Base-by-base conservation (phyloP, 2,113 vertebrate genomes). In the Myotis lucifugus region DNA sequence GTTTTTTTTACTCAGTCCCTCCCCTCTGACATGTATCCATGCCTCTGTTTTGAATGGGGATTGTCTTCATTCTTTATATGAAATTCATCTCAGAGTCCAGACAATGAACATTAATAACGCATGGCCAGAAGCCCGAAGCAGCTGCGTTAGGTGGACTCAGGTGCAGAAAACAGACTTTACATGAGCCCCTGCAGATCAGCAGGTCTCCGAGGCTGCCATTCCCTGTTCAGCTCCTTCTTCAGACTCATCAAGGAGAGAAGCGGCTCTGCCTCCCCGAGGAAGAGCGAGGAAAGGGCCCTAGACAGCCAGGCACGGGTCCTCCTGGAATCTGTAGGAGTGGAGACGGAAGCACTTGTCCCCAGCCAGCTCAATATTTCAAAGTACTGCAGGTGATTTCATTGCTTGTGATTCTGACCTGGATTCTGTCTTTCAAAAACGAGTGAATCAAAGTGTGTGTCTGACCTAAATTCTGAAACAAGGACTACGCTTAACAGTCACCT, bases 401-500 rank as follows among this genome's bases (percentile, higher is more conserved):
- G 21, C 17, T 64, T 87, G 27, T 54, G 52, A 69, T 74, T 56
- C 61, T 87, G 42, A 56, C 64, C 25, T 74, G 27, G 59, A 77
- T 19, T 70, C 54, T 83, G 7, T 52, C 69, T 90, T 95, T 93
- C 48, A 90, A 92, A 93, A 61, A 50, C 3, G 54, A 85, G 48
- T 46, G 29, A 69, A 92, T 66, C 66, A 66, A n/a, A 76, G 61
- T 4, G 70, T 37, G 52, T 67, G 21, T 46, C 56, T 88, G 56
- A 84, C 9, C 64, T 27, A 66, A 37, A 46, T 85, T 52, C n/a
- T 23, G 6, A 81, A 88, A 76, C 77, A 67, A 91, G 52, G 6
- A 27, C 61, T 5, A 15, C 0, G 4, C 29, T 76, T 50, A 64
- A 78, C 8, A 5, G 21, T n/a, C 18, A 29, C 15, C 40, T 79